Percentiles rank a stretch among this genome's conserved stretches.
Evolutionary conservation across 2,888 invertebrate species (phyloP).

Genomic region (Limenitis camilla): DNA sequence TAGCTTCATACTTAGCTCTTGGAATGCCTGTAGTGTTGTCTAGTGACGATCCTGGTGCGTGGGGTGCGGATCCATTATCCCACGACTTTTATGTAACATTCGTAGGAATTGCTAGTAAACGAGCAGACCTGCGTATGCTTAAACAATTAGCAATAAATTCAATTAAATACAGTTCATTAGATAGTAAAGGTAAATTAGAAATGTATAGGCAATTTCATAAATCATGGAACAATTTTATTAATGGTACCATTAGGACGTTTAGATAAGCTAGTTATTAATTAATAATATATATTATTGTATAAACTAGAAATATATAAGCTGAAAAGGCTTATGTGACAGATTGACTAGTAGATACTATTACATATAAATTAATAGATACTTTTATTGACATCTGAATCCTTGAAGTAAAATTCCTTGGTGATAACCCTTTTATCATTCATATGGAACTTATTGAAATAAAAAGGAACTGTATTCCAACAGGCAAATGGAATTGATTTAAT

Average conservation of each 20-base stretch:
- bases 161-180: conserved; percentile 77
- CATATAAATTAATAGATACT: too few species aligned
- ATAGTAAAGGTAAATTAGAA: conserved; percentile 35
- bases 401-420: too few species aligned
- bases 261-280: conserved; percentile 1
- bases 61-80: conserved; percentile 82
- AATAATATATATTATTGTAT: conserved; percentile 14
- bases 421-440: too few species aligned
- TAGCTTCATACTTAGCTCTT: conserved; percentile 76
- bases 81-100: conserved; percentile 87
- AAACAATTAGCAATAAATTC: conserved; percentile 86
- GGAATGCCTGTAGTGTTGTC: conserved; percentile 83
- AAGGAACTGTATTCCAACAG: too few species aligned
- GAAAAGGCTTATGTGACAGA: too few species aligned
- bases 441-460: too few species aligned
- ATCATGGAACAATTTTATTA: conserved; percentile 52
- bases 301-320: too few species aligned
- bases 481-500: too few species aligned
- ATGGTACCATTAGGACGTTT: conserved; percentile 23
- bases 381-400: too few species aligned
- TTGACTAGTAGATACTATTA: too few species aligned
- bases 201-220: conserved; percentile 37
- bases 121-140: conserved; percentile 80
- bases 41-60: conserved; percentile 86
- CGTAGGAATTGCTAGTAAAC: conserved; percentile 80